Conservation (phyloP, 2,888 invertebrate genomes). For the Pseudolycoriella hygida region DNA sequence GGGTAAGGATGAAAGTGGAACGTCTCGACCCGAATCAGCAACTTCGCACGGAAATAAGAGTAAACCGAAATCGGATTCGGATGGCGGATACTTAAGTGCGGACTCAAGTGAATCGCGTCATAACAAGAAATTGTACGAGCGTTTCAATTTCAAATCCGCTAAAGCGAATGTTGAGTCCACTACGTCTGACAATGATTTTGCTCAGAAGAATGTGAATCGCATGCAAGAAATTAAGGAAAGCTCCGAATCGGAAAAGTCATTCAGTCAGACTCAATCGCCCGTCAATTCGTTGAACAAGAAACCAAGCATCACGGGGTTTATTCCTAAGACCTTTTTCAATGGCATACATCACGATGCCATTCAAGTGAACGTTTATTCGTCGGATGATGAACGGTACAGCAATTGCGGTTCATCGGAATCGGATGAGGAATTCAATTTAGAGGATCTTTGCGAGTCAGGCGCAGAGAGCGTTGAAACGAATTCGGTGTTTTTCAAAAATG, state of each 20-base stretch:
- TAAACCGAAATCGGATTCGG: constrained; percentile 32
- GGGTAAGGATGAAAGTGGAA: not conserved
- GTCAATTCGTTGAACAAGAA: not conserved
- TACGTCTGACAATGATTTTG: constrained; percentile 12
- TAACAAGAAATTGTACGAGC: constrained; percentile 30
- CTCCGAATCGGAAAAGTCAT: constrained; percentile 1
- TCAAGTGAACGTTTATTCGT: constrained; percentile 12
- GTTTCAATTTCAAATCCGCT: constrained; percentile 24
- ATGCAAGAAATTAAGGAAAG: constrained; percentile 13
- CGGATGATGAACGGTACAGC: constrained; percentile 12
- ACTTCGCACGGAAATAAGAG: not conserved
- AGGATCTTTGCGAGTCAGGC: constrained; percentile 71
- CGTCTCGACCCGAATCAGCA: constrained; percentile 2
- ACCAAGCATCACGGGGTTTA: constrained; percentile 1
- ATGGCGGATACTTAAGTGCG: constrained; percentile 73
- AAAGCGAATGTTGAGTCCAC: constrained; percentile 21
- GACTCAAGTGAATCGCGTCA: constrained; percentile 49
- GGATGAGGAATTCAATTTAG: constrained; percentile 54
- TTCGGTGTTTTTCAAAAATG: constrained; percentile 68
- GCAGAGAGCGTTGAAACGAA: constrained; percentile 76
- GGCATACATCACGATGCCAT: constrained; percentile 4
- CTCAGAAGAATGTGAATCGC: constrained; percentile 4
- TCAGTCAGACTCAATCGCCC: constrained; percentile 1
- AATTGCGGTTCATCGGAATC: constrained; percentile 10
- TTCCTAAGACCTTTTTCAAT: not conserved